These are phyloP conservation scores for Bombyx mori DNA, from an alignment of 1,140 invertebrate genomes.

Conservation along the genomic window DNA sequence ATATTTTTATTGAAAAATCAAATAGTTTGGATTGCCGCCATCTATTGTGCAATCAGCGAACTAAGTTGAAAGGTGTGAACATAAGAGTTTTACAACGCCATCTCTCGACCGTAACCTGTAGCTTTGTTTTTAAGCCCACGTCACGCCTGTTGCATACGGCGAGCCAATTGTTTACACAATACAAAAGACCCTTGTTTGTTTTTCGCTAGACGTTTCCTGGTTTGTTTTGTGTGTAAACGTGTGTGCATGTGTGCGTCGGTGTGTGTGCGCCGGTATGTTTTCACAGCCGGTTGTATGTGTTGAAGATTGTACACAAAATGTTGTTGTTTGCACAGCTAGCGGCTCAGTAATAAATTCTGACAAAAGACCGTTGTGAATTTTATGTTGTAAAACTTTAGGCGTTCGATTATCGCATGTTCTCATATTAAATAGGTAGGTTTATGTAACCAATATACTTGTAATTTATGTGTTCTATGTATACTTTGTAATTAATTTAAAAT, in stretches of 20 bases:
- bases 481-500: no score
- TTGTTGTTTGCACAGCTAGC: conserved; percentile 52
- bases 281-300: conserved; percentile 53
- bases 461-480: no score
- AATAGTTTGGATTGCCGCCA: conserved; percentile 24
- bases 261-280: conserved; percentile 29
- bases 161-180: conserved; percentile 66
- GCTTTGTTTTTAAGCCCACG: conserved; percentile 38
- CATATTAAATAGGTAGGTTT: no score
- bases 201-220: conserved; percentile 70
- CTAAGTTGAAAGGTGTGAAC: conserved; percentile 10
- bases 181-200: conserved; percentile 70
- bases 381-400: conserved; percentile 18
- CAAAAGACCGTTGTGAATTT: conserved; percentile 7
- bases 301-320: conserved; percentile 56
- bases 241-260: conserved; percentile 33
- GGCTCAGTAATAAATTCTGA: conserved; percentile 54
- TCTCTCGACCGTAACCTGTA: conserved; percentile 46
- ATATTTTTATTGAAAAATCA: no score
- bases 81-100: conserved; percentile 28
- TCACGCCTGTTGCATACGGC: conserved; percentile 67
- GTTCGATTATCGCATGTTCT: background rate
- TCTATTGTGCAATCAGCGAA: conserved; percentile 23
- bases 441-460: no score
- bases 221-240: conserved; percentile 65